Conservation (phyloP, 1,140 invertebrate species). For the Latrodectus geometricus region DNA sequence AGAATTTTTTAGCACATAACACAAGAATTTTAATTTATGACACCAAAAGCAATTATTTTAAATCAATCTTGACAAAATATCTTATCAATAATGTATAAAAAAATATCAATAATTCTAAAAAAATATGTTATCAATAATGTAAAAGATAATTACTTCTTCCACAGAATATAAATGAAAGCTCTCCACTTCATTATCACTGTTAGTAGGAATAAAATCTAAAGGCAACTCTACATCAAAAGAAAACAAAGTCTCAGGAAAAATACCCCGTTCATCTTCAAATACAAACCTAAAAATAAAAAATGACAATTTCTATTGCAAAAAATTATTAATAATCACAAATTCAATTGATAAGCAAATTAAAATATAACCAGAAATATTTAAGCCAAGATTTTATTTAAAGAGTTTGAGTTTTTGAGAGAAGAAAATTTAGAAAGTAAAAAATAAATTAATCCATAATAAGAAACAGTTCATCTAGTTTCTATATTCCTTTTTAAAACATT, state of each 20-base stretch:
- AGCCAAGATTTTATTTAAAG: too few species aligned
- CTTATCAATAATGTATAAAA: not conserved
- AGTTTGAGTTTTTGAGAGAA: too few species aligned
- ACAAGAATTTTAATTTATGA: too few species aligned
- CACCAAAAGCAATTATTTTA: not conserved
- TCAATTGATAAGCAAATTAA: too few species aligned
- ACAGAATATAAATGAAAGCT: constrained; percentile 87
- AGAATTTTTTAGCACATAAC: too few species aligned
- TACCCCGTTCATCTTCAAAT: constrained; percentile 89
- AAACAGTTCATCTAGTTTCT: too few species aligned
- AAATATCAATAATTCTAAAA: not conserved
- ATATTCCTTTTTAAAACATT: too few species aligned
- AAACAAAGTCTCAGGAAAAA: constrained; percentile 94
- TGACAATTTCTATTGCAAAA: not conserved
- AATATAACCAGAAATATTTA: too few species aligned
- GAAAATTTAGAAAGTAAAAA: too few species aligned
- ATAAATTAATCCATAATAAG: too few species aligned
- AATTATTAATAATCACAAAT: too few species aligned
- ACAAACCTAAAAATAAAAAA: constrained; percentile 78
- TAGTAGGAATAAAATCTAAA: constrained; percentile 86
- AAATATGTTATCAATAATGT: not conserved
- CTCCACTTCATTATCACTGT: constrained; percentile 93
- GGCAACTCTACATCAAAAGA: constrained; percentile 94
- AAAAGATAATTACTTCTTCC: constrained; percentile 69
- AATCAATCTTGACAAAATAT: not conserved